These are phyloP conservation scores for Clusia tigrina DNA, from an alignment of 2,888 invertebrate genomes.

Conservation along the genomic window DNA sequence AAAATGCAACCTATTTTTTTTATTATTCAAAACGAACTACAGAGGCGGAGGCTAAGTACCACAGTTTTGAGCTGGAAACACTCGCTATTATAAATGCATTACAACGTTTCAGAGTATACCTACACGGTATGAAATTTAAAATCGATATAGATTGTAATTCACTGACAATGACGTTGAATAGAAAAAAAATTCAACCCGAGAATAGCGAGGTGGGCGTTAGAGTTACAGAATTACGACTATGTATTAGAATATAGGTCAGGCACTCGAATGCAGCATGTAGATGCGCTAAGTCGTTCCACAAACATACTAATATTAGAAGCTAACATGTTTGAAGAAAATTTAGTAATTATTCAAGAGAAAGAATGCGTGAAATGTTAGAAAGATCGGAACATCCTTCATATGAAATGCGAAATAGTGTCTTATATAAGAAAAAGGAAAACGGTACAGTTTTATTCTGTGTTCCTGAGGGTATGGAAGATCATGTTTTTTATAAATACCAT, in stretches of 20 bases:
- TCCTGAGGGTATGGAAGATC: conserved; percentile 8
- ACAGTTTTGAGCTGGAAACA: conserved; percentile 50
- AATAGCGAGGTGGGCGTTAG: conserved; percentile 38
- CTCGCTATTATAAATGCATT: conserved; percentile 44
- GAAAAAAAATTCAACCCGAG: conserved; percentile 37
- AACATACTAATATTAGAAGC: no score
- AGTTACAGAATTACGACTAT: conserved; percentile 37
- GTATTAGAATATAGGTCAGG: conserved; percentile 35
- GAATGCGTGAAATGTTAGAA: not conserved
- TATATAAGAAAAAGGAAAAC: conserved; percentile 4
- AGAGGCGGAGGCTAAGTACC: conserved; percentile 40
- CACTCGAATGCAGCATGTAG: conserved; percentile 47
- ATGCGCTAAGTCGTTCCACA: conserved; percentile 49
- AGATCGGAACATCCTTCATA: not conserved
- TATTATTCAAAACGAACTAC: conserved; percentile 47
- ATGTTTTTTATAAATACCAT: not conserved
- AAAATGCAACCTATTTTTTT: conserved; percentile 45
- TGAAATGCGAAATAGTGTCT: not conserved
- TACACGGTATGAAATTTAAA: conserved; percentile 40
- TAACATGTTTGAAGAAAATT: no score
- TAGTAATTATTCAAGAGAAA: no score
- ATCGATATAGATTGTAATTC: conserved; percentile 45
- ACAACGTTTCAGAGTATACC: conserved; percentile 43
- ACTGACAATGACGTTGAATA: conserved; percentile 38
- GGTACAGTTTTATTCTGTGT: conserved; percentile 13